Evolutionary conservation across 2,113 vertebrate genomes (phyloP).

Genomic region (Albula glossodonta): DNA sequence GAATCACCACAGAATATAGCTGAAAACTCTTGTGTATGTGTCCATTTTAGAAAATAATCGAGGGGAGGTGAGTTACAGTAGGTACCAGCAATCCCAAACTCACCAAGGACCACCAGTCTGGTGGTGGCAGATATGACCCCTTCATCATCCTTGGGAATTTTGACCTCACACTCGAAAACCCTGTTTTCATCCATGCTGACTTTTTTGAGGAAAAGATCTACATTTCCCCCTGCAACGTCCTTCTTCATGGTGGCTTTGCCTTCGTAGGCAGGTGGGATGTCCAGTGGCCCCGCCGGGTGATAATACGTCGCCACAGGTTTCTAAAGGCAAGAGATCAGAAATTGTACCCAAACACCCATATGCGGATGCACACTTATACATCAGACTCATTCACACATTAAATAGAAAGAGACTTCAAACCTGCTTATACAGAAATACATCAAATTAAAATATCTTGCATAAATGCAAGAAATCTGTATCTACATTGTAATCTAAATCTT

Average conservation of each 20-base stretch:
- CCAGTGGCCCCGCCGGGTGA: rapidly evolving
- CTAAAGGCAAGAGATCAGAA: slow-evolving; percentile 36
- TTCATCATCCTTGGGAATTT: slow-evolving; percentile 1
- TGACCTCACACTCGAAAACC: slow-evolving; percentile 45
- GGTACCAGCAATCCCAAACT: neutral
- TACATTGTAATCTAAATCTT: too few species aligned
- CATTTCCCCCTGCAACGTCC: neutral
- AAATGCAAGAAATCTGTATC: too few species aligned
- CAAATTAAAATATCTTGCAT: too few species aligned
- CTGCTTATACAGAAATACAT: too few species aligned
- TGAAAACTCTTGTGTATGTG: too few species aligned
- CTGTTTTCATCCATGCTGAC: slow-evolving; percentile 45
- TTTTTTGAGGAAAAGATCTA: slow-evolving; percentile 41
- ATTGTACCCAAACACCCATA: neutral
- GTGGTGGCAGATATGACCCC: slow-evolving; percentile 12
- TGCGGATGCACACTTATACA: too few species aligned
- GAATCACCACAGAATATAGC: too few species aligned
- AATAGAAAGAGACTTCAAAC: too few species aligned
- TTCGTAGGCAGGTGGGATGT: neutral
- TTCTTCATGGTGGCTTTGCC: neutral
- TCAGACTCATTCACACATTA: too few species aligned
- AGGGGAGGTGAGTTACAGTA: too few species aligned
- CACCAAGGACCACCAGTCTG: slow-evolving; percentile 62
- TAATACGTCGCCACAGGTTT: neutral
- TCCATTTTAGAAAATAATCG: too few species aligned